Evolutionary conservation across 2,797 vertebrate genomes (phyloP), one percentile per base, ranked within the genome.

Genomic region (Falco naumanni): DNA sequence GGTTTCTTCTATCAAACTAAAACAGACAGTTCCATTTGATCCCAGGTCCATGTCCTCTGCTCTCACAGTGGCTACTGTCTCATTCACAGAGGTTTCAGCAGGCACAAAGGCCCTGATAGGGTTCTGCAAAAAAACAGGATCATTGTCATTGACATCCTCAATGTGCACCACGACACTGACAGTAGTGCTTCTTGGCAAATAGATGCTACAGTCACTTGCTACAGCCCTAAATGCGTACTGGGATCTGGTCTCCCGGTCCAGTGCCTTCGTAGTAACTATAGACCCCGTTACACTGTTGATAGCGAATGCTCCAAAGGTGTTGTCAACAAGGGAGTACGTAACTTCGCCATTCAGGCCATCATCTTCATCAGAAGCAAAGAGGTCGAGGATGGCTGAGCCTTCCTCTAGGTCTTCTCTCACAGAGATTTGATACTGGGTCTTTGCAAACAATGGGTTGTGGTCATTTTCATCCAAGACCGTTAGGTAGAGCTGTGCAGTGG

Each of bases 401-500:
- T 98, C 95, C 5, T 95, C 92, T 12, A 98, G 83, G 16, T 98
- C 98, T 97, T 99, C 99, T 50, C 97, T 98, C 88, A 99, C 76
- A 1, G 98, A 98, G 85, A 98, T 93, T 21, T 98, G 98, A 96
- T 99, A 99, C 59, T 89, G 98, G 61, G 96, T 98, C 26, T 74
- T 95, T 71, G 92, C 87, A 93, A 99, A 99, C 22, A 97, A 85
- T 0, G 99, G 99, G 75, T 89, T 97, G 96, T 99, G 99, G 90
- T 99, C 99, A 16, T 99, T 99, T 97, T 98, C 98, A 75, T 99
- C 99, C 96, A 99, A 95, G 80, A 99, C 98, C 12, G 90, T 96
- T 71, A 99, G 74, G 50, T 91, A 97, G 71, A 99, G 81, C 54
- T 98, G 97, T 51, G 97, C 95, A 74, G 96, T 96, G 59, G 99